Conservation (phyloP, 2,888 invertebrate species). For the Acanthosepion lycidas region DNA sequence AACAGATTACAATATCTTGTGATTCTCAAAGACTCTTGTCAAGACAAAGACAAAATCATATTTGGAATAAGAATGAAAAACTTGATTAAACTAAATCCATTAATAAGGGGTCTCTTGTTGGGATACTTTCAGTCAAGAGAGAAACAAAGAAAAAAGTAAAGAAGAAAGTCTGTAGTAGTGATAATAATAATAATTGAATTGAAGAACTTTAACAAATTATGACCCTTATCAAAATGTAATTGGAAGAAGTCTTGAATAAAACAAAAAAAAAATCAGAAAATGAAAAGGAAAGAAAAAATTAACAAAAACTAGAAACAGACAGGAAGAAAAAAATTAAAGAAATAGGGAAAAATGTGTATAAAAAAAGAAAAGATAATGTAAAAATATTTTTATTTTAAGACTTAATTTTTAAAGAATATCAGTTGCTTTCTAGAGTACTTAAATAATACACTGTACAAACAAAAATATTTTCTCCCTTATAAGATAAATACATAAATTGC, state of each 20-base stretch:
- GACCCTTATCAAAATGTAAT: background rate
- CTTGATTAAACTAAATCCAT: background rate
- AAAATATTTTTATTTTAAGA: too few species aligned
- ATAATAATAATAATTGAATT: background rate
- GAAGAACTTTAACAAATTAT: background rate
- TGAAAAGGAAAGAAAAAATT: too few species aligned
- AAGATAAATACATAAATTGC: too few species aligned
- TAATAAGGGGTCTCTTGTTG: background rate
- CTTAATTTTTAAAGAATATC: too few species aligned
- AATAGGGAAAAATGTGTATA: too few species aligned
- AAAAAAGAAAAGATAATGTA: too few species aligned
- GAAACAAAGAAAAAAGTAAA: background rate
- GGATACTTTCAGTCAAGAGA: background rate
- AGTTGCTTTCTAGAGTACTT: too few species aligned
- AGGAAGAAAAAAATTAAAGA: too few species aligned
- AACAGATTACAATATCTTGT: background rate
- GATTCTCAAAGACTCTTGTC: background rate
- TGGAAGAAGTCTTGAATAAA: background rate
- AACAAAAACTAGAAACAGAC: too few species aligned
- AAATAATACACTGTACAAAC: too few species aligned
- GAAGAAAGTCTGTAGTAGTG: background rate
- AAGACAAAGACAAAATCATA: background rate
- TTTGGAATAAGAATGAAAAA: background rate
- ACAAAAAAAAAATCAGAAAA: too few species aligned
- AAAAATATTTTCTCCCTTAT: too few species aligned